Evolutionary conservation across 1,140 invertebrate genomes (phyloP).

Genomic region (Eulimnadia texana): DNA sequence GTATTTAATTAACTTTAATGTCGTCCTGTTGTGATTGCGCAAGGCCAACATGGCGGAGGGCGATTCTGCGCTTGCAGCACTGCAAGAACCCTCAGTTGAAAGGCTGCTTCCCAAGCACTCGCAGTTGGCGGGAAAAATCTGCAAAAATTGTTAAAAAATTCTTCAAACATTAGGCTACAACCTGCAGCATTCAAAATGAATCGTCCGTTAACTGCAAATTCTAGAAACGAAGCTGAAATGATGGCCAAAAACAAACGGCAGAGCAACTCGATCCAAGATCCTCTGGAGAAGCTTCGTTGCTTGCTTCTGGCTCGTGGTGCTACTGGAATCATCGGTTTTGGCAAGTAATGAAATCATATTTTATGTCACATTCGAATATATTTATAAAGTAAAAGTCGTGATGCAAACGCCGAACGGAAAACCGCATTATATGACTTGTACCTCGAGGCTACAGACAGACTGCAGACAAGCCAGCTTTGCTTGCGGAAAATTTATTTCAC

Average conservation of each 20-base stretch:
- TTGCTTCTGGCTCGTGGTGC: conserved; percentile 73
- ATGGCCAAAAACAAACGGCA: conserved; percentile 48
- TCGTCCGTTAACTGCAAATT: conserved; percentile 56
- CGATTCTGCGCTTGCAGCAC: too few relatives aligned
- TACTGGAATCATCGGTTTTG: conserved; percentile 72
- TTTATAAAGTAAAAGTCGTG: too few relatives aligned
- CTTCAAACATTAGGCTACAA: not conserved
- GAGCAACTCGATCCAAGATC: conserved; percentile 17
- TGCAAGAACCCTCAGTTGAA: too few relatives aligned
- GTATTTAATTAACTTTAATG: too few relatives aligned
- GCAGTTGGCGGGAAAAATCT: too few relatives aligned
- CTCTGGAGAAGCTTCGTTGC: conserved; percentile 56
- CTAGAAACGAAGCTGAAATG: conserved; percentile 64
- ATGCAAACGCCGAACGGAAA: too few relatives aligned
- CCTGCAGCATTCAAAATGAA: conserved; percentile 32
- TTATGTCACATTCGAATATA: not conserved
- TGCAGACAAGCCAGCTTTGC: not conserved
- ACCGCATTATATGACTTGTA: too few relatives aligned
- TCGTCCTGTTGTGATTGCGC: too few relatives aligned
- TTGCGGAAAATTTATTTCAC: too few relatives aligned
- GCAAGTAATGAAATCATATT: conserved; percentile 44
- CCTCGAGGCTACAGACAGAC: too few relatives aligned
- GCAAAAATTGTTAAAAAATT: not conserved
- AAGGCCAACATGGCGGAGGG: too few relatives aligned
- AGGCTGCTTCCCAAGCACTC: too few relatives aligned